Evolutionary conservation across 2,113 vertebrate genomes (phyloP).

Genomic region (Azemiops feae): DNA sequence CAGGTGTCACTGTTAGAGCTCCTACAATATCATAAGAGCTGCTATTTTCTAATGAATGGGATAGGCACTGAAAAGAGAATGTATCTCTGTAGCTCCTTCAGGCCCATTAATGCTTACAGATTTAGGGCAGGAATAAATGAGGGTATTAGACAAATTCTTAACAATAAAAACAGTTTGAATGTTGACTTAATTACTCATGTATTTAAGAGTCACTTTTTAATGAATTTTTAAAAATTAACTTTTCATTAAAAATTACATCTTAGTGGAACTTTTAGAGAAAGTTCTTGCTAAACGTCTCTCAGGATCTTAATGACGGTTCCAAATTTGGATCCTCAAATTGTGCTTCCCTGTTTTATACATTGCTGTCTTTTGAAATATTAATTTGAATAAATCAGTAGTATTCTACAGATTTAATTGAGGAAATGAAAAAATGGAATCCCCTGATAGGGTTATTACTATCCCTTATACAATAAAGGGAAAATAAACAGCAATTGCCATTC

Average conservation of each 20-base stretch:
- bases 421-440: neutral
- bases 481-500: slow-evolving; percentile 39
- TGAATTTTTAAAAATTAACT: no score
- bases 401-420: slow-evolving; percentile 5
- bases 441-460: no score
- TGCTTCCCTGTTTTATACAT: slow-evolving; percentile 27
- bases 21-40: neutral
- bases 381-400: slow-evolving; percentile 36
- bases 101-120: neutral
- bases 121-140: neutral
- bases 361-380: slow-evolving; percentile 43
- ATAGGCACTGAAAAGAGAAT: neutral
- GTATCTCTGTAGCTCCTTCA: no score
- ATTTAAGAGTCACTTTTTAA: no score
- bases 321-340: no score
- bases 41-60: neutral
- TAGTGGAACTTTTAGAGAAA: no score
- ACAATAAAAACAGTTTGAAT: no score
- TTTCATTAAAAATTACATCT: no score
- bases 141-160: neutral
- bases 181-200: no score
- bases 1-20: neutral
- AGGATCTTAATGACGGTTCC: no score
- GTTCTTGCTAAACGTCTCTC: no score
- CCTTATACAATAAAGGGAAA: neutral